phyloP scores from a whole-genome alignment of 2,888 invertebrate species.

The Amphiduros pacificus region DNA sequence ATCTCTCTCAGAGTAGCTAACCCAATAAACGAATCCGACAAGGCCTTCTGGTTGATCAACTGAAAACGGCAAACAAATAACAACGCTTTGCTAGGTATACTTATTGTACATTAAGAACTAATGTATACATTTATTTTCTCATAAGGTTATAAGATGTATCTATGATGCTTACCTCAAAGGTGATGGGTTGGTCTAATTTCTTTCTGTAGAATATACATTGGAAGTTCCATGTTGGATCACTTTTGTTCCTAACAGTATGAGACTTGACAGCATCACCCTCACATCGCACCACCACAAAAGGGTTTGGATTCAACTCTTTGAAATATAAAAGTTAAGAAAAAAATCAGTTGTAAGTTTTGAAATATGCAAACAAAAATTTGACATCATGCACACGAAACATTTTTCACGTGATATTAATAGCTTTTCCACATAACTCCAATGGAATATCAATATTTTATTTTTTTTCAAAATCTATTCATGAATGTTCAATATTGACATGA shows the following conservation, averaged over 20 bases:
- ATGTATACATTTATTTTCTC: neutral
- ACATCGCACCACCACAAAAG: constrained; percentile 61
- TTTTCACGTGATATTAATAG: neutral
- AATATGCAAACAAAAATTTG: neutral
- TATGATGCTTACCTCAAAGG: constrained; percentile 61
- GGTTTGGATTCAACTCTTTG: constrained; percentile 51
- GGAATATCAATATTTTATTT: too few relatives aligned
- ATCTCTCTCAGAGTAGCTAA: neutral
- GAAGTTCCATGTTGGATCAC: constrained; percentile 58
- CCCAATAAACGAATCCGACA: neutral
- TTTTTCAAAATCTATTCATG: too few relatives aligned
- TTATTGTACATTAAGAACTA: neutral
- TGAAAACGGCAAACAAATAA: neutral
- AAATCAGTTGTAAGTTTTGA: too few relatives aligned
- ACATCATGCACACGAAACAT: neutral
- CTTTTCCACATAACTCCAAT: too few relatives aligned
- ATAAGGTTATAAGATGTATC: neutral
- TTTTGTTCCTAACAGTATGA: constrained; percentile 46
- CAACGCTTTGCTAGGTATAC: too few relatives aligned
- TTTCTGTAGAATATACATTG: constrained; percentile 61
- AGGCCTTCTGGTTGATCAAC: neutral
- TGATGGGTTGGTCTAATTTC: constrained; percentile 59
- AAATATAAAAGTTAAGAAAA: neutral
- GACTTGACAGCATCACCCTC: constrained; percentile 61
- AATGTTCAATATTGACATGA: too few relatives aligned